Base-by-base conservation (phyloP, 2,113 vertebrate species). In the Gallinago media region DNA sequence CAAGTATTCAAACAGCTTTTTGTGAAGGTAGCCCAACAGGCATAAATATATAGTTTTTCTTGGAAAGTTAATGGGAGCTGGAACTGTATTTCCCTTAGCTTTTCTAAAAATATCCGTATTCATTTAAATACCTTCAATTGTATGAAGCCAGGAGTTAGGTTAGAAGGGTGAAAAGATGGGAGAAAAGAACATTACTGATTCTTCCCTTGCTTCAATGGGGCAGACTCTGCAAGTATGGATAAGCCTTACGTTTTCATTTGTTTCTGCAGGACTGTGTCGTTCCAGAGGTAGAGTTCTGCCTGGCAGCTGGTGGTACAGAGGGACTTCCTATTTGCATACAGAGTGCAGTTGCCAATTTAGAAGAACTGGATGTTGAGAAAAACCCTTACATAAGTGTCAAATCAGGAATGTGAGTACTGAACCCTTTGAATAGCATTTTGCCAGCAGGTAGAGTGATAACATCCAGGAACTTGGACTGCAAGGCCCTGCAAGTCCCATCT, bases 381-480 rank as follows among this genome's bases (percentile, higher is more conserved):
- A 97, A 95, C 52, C 88, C 96, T 66, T 97, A 97, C 9, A 92
- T 99, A 80, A 92, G 75, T 47, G 98, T 99, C 90, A 98, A 95
- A 85, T 98, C 98, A 32, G 99, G 98, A 97, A 98, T 98, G 99
- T 99, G 95, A 85, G 98, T 98, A 96, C 91, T 88, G 42, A n/a
- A 32, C 6, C 8, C 78, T 62, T 85, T 34, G 20, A 71, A 31
- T 22, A 68, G 12, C 6, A 7, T 34, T 84, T 87, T 96, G 15
- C 26, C 32, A 89, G 36, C 36, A 36, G 36, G 36, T 36, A 36
- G 36, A 36, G 36, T 20, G 19, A 31, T 29, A 32, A 38, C 8
- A 10, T 32, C 36, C n/a, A n/a, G n/a, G n/a, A n/a, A n/a, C n/a
- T n/a, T n/a, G n/a, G n/a, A n/a, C n/a, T n/a, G n/a, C n/a, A n/a